Conservation (phyloP, 2,113 vertebrate genomes). For the Oriolus oriolus region DNA sequence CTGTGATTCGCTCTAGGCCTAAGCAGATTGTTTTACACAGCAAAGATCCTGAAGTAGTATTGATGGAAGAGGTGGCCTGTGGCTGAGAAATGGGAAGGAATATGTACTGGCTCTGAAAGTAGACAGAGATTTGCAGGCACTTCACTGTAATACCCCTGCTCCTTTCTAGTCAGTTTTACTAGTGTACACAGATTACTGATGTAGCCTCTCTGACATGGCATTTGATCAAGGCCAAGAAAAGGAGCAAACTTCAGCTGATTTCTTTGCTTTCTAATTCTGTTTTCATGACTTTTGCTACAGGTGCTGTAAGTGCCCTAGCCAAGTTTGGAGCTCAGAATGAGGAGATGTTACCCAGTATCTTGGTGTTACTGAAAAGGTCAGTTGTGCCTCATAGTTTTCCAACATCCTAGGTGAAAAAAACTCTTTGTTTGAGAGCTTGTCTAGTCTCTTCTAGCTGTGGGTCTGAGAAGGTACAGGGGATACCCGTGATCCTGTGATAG, state of each 20-base stretch:
- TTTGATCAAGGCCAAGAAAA: neutral
- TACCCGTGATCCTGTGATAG: neutral
- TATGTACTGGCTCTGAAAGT: neutral
- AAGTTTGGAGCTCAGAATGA: slow-evolving; percentile 85
- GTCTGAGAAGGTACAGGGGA: neutral
- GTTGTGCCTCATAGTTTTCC: neutral
- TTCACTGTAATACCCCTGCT: neutral
- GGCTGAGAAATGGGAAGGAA: neutral
- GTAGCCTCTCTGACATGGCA: neutral
- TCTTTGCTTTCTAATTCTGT: neutral
- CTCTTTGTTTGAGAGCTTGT: neutral
- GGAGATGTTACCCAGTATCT: slow-evolving; percentile 80
- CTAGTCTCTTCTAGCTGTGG: neutral
- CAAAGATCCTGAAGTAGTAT: neutral
- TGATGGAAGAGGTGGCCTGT: neutral
- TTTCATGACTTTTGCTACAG: slow-evolving; percentile 18
- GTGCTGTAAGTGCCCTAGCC: slow-evolving; percentile 81
- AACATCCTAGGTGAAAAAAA: neutral
- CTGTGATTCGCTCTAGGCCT: neutral
- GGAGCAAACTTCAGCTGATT: neutral
- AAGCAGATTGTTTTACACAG: neutral
- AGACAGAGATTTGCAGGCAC: neutral
- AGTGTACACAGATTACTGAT: neutral
- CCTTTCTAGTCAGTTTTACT: neutral
- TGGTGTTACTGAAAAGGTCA: slow-evolving; percentile 79